phyloP scores from a whole-genome alignment of 2,797 vertebrate genomes.

The Helicolenus hilgendorfi region DNA sequence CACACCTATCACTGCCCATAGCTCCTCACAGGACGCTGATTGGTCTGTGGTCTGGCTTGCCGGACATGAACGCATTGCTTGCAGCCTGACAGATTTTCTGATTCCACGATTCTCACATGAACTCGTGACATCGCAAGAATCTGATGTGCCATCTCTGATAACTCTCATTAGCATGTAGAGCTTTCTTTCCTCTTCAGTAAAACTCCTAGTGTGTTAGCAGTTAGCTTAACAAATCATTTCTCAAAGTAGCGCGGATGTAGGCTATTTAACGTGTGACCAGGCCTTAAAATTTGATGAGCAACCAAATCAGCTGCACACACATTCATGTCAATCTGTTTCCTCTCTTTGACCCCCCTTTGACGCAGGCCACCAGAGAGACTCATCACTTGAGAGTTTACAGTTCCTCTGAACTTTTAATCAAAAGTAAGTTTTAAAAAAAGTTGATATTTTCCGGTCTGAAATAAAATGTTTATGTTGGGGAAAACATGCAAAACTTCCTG shows the following conservation, averaged over 20 bases:
- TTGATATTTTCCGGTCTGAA: conserved; percentile 16
- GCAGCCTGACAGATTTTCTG: too few species aligned
- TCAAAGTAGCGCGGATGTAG: neutral
- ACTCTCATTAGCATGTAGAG: neutral
- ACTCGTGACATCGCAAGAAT: too few species aligned
- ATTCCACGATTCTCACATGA: too few species aligned
- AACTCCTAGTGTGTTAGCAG: neutral
- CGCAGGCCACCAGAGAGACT: conserved; percentile 37
- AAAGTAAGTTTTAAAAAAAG: neutral
- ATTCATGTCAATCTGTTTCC: conserved; percentile 5
- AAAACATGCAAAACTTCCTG: conserved; percentile 63
- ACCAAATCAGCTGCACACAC: conserved; percentile 60
- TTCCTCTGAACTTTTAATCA: conserved; percentile 12
- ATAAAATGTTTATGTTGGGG: conserved; percentile 52
- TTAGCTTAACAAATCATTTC: neutral
- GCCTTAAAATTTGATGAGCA: conserved; percentile 2
- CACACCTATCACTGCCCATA: too few species aligned
- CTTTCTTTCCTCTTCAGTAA: neutral
- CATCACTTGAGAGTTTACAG: neutral
- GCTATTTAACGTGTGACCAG: neutral
- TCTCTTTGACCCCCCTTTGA: conserved; percentile 10
- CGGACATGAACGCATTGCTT: too few species aligned
- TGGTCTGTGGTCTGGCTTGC: too few species aligned
- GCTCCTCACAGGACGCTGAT: too few species aligned
- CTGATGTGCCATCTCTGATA: neutral